These are phyloP conservation scores for Marronus borbonicus DNA, from an alignment of 2,888 invertebrate genomes.

Conservation along the genomic window DNA sequence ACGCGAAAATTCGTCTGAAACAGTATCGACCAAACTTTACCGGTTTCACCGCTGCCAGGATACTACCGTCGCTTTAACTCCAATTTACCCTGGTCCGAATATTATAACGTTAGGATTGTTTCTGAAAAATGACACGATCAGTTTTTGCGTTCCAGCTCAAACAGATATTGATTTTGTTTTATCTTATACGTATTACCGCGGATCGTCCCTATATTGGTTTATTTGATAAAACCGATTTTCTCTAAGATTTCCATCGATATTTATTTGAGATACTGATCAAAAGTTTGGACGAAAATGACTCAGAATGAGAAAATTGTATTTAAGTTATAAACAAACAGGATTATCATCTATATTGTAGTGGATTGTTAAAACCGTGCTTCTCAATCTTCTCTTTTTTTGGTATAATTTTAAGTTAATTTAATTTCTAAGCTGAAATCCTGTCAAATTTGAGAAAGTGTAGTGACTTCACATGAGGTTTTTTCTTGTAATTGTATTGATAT, in stretches of 20 bases:
- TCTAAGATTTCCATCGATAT: not conserved
- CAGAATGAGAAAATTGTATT: not conserved
- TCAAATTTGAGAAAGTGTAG: too few species aligned
- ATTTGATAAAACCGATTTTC: slow-evolving; percentile 33
- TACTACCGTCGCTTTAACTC: slow-evolving; percentile 34
- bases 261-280: slow-evolving; percentile 4
- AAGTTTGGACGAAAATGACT: not conserved
- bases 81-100: slow-evolving; percentile 33
- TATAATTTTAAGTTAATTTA: too few species aligned
- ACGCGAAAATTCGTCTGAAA: slow-evolving; percentile 55
- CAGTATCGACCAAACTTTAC: slow-evolving; percentile 60
- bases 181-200: slow-evolving; percentile 3
- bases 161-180: slow-evolving; percentile 33
- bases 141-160: slow-evolving; percentile 24
- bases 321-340: too few species aligned
- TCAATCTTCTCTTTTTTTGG: too few species aligned
- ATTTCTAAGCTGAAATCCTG: too few species aligned
- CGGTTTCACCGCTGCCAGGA: slow-evolving; percentile 38
- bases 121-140: slow-evolving; percentile 41
- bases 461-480: too few species aligned
- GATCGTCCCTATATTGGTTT: slow-evolving; percentile 16
- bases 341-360: too few species aligned
- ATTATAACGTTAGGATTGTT: slow-evolving; percentile 46
- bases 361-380: too few species aligned
- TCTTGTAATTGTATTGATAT: too few species aligned